Percentiles rank a stretch among this genome's conserved stretches.
Conservation (phyloP, 2,113 vertebrate genomes). For the Mobula birostris region DNA sequence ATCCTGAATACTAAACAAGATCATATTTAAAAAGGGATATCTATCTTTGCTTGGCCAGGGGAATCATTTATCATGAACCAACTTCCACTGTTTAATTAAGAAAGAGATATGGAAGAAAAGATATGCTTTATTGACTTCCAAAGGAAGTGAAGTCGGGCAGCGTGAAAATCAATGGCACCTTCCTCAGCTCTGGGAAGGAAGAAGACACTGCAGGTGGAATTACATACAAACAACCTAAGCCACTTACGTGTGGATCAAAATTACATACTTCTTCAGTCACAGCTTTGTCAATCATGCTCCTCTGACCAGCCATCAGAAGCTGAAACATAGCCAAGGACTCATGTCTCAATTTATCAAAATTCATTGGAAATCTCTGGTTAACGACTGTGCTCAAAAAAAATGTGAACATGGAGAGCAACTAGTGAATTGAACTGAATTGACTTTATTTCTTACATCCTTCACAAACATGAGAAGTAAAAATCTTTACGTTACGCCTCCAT, state of each 20-base stretch:
- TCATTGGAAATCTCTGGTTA: neutral
- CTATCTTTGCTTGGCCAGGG: neutral
- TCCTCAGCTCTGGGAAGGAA: neutral
- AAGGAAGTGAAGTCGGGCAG: neutral
- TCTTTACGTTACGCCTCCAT: no score
- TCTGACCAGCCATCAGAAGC: neutral
- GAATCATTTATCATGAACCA: neutral
- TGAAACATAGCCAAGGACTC: neutral
- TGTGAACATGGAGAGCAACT: neutral
- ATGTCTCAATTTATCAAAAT: neutral
- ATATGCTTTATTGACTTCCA: conserved; percentile 2
- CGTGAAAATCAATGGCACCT: neutral
- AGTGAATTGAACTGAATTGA: no score
- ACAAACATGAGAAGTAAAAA: no score
- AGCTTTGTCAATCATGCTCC: no score
- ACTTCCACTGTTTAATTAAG: conserved; percentile 1
- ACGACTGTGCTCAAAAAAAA: neutral
- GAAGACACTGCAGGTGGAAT: neutral
- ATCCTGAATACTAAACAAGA: conserved; percentile 25
- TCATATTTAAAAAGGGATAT: conserved; percentile 8
- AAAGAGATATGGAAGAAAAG: neutral
- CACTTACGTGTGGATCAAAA: neutral
- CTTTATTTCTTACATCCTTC: no score
- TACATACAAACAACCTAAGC: neutral
- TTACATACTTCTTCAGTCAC: neutral